These are phyloP conservation scores for Paradoxurus hermaphroditus DNA, from an alignment of 2,113 vertebrate species.

Conservation along the genomic window DNA sequence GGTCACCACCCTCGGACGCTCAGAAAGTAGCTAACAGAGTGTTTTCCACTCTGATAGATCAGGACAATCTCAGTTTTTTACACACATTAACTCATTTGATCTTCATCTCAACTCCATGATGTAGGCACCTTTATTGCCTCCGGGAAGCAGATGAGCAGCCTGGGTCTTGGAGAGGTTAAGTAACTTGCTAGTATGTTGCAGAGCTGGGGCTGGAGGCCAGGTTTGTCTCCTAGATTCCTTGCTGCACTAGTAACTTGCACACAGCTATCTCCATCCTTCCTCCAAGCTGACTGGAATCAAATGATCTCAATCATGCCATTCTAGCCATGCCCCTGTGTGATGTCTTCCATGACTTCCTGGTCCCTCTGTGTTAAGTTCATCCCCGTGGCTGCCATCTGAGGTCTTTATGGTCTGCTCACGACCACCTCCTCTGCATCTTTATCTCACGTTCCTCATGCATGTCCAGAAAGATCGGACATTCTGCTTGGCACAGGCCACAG, in stretches of 20 bases:
- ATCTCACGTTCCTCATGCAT: not conserved
- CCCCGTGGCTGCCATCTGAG: not conserved
- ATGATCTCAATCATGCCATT: not conserved
- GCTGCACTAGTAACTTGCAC: not conserved
- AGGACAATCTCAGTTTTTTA: not conserved
- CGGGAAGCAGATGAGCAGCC: not conserved
- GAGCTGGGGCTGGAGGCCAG: not conserved
- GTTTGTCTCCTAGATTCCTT: not conserved
- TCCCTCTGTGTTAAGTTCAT: not conserved
- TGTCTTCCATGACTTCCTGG: not conserved
- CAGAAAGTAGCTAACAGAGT: not conserved
- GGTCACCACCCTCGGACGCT: not conserved
- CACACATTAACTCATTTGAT: not conserved
- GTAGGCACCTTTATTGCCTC: not conserved
- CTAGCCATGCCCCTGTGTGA: rapidly evolving
- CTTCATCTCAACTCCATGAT: not conserved
- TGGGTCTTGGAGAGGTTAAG: not conserved
- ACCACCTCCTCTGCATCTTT: not conserved
- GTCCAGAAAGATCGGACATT: not conserved
- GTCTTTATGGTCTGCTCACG: not conserved
- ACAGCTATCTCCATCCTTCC: not conserved
- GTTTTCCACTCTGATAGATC: not conserved
- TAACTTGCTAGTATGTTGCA: not conserved
- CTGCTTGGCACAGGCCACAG: not conserved
- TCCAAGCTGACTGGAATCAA: not conserved